phyloP scores from a whole-genome alignment of 2,888 invertebrate species.

The Sussaba pulchella region DNA sequence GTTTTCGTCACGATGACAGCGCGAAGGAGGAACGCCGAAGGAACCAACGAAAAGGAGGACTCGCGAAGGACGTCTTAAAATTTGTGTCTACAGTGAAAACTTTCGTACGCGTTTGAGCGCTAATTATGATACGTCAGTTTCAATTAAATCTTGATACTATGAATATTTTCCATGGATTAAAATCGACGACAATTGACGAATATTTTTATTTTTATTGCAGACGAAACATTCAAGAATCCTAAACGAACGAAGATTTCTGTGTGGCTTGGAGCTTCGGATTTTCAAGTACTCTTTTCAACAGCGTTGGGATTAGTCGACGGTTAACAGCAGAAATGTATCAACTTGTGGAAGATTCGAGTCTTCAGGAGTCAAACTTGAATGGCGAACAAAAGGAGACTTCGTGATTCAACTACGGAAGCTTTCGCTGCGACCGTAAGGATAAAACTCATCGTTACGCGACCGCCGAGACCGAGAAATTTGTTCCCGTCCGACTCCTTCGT shows the following conservation, averaged over 20 bases:
- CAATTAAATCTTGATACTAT: background rate
- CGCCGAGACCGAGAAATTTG: background rate
- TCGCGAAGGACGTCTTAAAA: background rate
- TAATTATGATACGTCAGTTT: background rate
- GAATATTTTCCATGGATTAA: no score
- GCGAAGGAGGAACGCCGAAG: background rate
- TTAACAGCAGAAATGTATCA: no score
- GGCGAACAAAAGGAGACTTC: background rate
- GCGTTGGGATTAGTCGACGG: no score
- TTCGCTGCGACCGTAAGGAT: background rate
- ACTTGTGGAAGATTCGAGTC: background rate
- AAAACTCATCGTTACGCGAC: no score
- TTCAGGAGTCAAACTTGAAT: background rate
- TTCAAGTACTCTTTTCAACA: no score
- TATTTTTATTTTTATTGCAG: no score
- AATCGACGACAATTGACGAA: no score
- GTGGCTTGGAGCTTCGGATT: no score
- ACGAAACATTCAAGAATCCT: no score
- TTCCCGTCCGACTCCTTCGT: background rate
- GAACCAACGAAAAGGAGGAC: background rate
- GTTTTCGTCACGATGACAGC: slow-evolving; percentile 3
- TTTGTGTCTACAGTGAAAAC: background rate
- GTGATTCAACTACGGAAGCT: background rate
- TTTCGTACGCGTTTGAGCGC: background rate
- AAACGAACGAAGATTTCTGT: no score